phyloP scores from a whole-genome alignment of 2,888 invertebrate species.

The Coelopa pilipes region DNA sequence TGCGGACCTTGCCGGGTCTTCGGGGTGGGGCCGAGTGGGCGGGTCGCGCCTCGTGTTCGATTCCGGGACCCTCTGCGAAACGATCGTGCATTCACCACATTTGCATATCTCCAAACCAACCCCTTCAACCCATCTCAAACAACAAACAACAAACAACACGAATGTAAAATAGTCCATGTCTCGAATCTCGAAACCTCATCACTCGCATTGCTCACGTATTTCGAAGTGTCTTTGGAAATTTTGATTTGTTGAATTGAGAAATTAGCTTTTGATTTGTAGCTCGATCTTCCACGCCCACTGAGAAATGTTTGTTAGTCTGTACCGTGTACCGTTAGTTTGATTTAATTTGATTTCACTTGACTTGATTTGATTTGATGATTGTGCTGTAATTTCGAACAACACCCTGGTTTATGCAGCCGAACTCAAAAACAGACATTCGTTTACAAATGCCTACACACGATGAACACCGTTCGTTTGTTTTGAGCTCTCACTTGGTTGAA shows the following conservation, averaged over 20 bases:
- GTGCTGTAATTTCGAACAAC: constrained; percentile 16
- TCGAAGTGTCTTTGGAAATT: neutral
- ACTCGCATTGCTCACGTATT: neutral
- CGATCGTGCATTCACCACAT: too few species aligned
- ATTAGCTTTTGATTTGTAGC: neutral
- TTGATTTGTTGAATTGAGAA: neutral
- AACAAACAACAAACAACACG: neutral
- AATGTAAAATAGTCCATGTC: neutral
- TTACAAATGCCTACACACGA: too few species aligned
- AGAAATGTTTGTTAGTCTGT: constrained; percentile 25
- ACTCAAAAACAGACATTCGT: too few species aligned
- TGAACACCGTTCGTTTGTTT: neutral
- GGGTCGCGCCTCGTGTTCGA: too few species aligned
- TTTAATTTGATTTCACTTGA: too few species aligned
- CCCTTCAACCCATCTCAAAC: neutral
- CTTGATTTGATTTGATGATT: constrained; percentile 10
- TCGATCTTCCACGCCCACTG: constrained; percentile 15
- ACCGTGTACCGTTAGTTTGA: too few species aligned
- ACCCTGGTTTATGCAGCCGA: neutral
- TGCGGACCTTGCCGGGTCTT: too few species aligned
- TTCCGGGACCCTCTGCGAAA: too few species aligned
- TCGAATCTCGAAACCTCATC: neutral
- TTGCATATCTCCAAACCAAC: too few species aligned
- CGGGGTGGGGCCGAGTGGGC: too few species aligned
- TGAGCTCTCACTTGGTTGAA: constrained; percentile 37